Evolutionary conservation across 2,888 invertebrate genomes (phyloP).

Genomic region (Spialia ferax): DNA sequence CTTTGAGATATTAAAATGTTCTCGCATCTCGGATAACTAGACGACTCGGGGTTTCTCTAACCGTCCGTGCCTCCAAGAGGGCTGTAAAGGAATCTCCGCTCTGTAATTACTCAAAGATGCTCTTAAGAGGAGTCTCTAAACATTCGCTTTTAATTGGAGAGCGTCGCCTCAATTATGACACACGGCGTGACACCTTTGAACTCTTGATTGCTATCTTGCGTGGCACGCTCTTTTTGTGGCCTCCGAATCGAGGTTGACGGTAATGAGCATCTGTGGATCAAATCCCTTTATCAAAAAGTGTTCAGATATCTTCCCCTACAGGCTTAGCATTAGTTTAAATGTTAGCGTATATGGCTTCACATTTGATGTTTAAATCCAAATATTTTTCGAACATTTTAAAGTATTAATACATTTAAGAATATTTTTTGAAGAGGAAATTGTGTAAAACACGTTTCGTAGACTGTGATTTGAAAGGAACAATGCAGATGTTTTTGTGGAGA

Average conservation of each 20-base stretch:
- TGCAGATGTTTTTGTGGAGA: constrained; percentile 36
- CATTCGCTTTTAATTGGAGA: constrained; percentile 81
- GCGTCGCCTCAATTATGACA: constrained; percentile 73
- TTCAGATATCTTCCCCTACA: not conserved
- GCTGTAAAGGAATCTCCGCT: constrained; percentile 58
- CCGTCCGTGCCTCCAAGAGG: constrained; percentile 50
- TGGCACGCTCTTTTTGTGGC: constrained; percentile 51
- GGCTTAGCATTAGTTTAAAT: too few species aligned
- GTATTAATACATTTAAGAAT: not conserved
- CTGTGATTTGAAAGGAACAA: constrained; percentile 28
- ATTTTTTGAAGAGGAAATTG: constrained; percentile 10
- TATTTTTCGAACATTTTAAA: too few species aligned
- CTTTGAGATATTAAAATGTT: constrained; percentile 44
- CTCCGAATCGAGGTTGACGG: constrained; percentile 24
- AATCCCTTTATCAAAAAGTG: constrained; percentile 23
- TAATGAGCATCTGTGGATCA: constrained; percentile 37
- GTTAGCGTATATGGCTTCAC: not conserved
- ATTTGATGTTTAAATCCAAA: too few species aligned
- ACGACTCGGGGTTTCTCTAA: constrained; percentile 55
- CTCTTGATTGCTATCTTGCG: constrained; percentile 70
- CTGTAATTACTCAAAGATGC: constrained; percentile 71
- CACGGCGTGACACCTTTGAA: constrained; percentile 73
- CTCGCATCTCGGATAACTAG: constrained; percentile 38
- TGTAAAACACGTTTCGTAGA: constrained; percentile 1
- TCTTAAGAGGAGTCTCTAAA: constrained; percentile 62